Conservation (phyloP, 2,888 invertebrate species). For the Campopleginae sp. region DNA sequence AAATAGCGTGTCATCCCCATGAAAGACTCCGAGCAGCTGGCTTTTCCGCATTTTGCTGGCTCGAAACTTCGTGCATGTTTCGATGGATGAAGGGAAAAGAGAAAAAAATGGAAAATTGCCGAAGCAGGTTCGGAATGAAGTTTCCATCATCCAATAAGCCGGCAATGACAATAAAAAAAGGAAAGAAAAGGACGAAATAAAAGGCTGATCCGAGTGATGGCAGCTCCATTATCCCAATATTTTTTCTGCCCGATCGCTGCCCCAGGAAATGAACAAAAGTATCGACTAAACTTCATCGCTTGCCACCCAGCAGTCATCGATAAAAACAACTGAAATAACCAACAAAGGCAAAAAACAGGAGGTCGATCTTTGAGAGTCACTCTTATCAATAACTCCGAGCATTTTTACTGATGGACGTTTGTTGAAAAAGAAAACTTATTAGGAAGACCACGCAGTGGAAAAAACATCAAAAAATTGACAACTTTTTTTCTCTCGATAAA, state of each 20-base stretch:
- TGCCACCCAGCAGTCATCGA: background rate
- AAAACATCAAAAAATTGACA: background rate
- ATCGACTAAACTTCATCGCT: background rate
- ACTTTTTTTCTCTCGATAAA: background rate
- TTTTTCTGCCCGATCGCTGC: background rate
- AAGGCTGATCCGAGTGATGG: background rate
- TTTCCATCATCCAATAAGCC: constrained; percentile 43
- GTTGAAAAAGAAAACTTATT: background rate
- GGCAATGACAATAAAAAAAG: constrained; percentile 30
- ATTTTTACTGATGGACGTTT: background rate
- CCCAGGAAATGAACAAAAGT: background rate
- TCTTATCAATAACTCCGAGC: background rate
- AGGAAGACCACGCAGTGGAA: background rate
- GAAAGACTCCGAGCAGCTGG: background rate
- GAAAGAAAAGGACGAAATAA: background rate
- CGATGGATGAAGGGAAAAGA: background rate
- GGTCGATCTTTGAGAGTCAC: background rate
- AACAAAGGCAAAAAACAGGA: background rate
- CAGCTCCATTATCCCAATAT: background rate
- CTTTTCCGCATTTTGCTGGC: background rate
- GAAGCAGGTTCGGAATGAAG: constrained; percentile 13
- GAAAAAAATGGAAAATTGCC: background rate
- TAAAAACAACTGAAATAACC: background rate
- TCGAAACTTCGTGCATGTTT: background rate
- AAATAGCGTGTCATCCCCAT: no score